Conservation (phyloP, 2,888 invertebrate species). For the Tholera decimalis region DNA sequence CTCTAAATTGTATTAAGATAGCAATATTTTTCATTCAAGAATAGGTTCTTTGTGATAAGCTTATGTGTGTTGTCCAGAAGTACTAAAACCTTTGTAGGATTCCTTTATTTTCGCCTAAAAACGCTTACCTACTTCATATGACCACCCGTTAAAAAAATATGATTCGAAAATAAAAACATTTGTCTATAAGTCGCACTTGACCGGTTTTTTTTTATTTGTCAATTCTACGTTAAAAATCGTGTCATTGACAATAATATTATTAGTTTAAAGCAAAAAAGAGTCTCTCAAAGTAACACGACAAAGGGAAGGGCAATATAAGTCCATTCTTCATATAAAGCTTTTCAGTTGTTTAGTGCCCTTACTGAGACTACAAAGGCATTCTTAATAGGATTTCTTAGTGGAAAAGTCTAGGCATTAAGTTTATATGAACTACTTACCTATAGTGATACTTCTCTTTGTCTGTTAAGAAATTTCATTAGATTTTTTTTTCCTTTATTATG, state of each 20-base stretch:
- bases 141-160: too few species aligned
- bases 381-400: slow-evolving; percentile 17
- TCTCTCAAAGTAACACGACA: not conserved
- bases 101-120: too few species aligned
- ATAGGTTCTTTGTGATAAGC: too few species aligned
- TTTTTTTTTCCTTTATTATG: not conserved
- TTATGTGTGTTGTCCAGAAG: too few species aligned
- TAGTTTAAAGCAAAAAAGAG: slow-evolving; percentile 5
- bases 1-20: too few species aligned
- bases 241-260: not conserved
- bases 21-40: too few species aligned
- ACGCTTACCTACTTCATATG: too few species aligned
- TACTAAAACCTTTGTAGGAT: too few species aligned
- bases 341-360: slow-evolving; percentile 20
- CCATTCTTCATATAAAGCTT: slow-evolving; percentile 17
- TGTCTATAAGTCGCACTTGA: too few species aligned
- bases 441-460: not conserved
- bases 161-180: too few species aligned
- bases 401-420: slow-evolving; percentile 30
- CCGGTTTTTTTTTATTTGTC: too few species aligned
- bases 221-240: not conserved
- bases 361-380: slow-evolving; percentile 32
- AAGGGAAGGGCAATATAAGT: not conserved
- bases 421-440: not conserved
- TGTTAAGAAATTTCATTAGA: not conserved